Evolutionary conservation across 2,797 vertebrate genomes (phyloP), one percentile per base, ranked within the genome.

Genomic region (Neosilurus hyrtlii): DNA sequence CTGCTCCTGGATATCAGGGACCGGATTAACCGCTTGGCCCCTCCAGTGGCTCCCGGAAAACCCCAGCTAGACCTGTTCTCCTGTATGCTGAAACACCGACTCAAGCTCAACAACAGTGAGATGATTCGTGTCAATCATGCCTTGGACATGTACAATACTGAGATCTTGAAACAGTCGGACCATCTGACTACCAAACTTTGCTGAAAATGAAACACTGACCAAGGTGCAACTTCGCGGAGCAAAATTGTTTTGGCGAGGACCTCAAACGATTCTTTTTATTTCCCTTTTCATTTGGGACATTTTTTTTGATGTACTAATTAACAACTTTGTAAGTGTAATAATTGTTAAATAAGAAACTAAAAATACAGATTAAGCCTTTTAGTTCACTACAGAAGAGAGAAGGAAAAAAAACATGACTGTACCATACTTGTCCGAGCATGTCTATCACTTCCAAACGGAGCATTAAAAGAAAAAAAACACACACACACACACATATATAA

Each of bases 171-270:
- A 96, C 97, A 99, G 93, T 96, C 97, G 1, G 97, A 99, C 92
- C 97, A 97, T 89, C 96, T 99, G 95, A 99, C 97, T 86, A 95
- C 97, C 88, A 99, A 99, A 94, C 97, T 99, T 93, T 99, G 97
- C 92, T 99, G 95, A 96, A 88, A 70, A 51, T 73, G 67, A 73
- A 66, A 59, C 62, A n/a, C 15, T 24, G 18, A 37, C 51, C n/a
- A 72, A 26, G 3, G 43, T 20, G 15, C n/a, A 16, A 63, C 51
- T 26, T 11, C 4, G 6, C 30, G 4, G 56, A 43, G 16, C 52
- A 73, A 56, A 11, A n/a, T 26, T 43, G 43, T 43, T 43, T 72
- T 9, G 70, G 24, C 26, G 54, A 65, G 43, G 76, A 79, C 24
- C 12, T 89, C 89, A 90, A 82, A 68, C 87, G 89, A 88, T 89